These are phyloP conservation scores for Apotomis capreana DNA, from an alignment of 2,888 invertebrate genomes.

Conservation along the genomic window DNA sequence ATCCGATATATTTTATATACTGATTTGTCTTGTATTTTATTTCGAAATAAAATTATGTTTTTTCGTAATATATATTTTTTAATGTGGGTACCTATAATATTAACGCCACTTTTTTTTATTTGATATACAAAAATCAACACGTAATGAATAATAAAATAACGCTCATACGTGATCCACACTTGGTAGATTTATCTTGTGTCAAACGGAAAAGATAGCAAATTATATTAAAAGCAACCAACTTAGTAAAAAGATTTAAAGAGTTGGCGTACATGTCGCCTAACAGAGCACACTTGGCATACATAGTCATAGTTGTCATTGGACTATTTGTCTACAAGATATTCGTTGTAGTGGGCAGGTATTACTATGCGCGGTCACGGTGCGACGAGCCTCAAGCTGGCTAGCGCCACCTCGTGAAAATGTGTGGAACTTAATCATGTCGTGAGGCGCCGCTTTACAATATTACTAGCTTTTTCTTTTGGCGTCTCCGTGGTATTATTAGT, in stretches of 20 bases:
- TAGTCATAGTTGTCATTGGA: neutral
- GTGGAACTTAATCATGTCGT: constrained; percentile 28
- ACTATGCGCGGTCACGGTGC: constrained; percentile 39
- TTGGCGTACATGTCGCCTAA: neutral
- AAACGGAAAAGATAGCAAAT: too few species aligned
- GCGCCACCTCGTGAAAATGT: constrained; percentile 30
- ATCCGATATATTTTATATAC: too few species aligned
- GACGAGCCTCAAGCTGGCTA: constrained; percentile 16
- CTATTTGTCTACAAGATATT: neutral
- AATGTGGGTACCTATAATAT: too few species aligned
- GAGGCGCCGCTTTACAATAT: neutral
- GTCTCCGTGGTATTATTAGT: too few species aligned
- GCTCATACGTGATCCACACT: too few species aligned
- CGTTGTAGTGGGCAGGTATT: constrained; percentile 17
- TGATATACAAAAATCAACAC: too few species aligned
- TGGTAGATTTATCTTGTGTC: too few species aligned
- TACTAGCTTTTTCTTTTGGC: constrained; percentile 24
- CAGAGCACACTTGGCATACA: neutral
- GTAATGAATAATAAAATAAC: too few species aligned
- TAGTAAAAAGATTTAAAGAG: neutral
- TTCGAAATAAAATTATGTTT: too few species aligned
- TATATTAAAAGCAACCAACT: neutral
- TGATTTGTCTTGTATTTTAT: too few species aligned
- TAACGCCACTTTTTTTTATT: too few species aligned
- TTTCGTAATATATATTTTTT: too few species aligned